A percentile compares a stretch with the other conserved stretches of the same genome.
These are phyloP conservation scores for Ctenodactylus gundi DNA, from an alignment of 2,113 vertebrate genomes.

Conservation along the genomic window DNA sequence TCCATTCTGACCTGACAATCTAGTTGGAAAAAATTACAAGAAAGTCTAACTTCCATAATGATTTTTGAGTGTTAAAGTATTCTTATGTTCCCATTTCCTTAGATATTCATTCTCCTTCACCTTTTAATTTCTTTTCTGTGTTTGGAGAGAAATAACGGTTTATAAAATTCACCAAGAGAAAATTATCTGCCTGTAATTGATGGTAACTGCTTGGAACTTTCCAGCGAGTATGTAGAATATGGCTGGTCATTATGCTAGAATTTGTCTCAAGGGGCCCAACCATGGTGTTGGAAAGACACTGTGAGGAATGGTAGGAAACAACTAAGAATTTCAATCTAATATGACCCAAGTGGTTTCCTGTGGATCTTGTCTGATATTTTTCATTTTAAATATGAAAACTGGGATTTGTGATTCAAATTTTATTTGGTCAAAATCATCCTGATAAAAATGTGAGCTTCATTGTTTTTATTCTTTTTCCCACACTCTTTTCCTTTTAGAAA, in stretches of 20 bases:
- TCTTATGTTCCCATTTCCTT: neutral
- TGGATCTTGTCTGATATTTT: slow-evolving; percentile 48
- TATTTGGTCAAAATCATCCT: neutral
- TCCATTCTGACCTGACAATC: neutral
- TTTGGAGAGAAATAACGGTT: slow-evolving; percentile 49
- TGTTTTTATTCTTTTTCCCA: neutral
- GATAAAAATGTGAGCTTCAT: neutral
- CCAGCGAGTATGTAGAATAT: neutral
- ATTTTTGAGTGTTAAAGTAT: slow-evolving; percentile 10
- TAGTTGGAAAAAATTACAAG: slow-evolving; percentile 7
- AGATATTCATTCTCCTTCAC: slow-evolving; percentile 21
- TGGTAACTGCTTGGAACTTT: slow-evolving; percentile 44
- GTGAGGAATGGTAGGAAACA: neutral
- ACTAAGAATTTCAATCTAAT: neutral
- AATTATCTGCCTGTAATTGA: neutral
- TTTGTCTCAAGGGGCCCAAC: neutral
- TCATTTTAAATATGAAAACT: slow-evolving; percentile 38
- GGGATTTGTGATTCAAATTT: slow-evolving; percentile 46
- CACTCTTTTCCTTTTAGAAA: neutral
- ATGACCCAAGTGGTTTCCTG: neutral
- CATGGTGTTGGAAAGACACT: neutral
- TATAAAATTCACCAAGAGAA: neutral
- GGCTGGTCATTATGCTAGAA: neutral
- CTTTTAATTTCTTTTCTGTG: slow-evolving; percentile 25
- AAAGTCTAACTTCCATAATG: neutral